A percentile compares a stretch with the other conserved stretches of the same genome.
Evolutionary conservation across 1,140 invertebrate genomes (phyloP).

Genomic region (Drosophila prosaltans): DNA sequence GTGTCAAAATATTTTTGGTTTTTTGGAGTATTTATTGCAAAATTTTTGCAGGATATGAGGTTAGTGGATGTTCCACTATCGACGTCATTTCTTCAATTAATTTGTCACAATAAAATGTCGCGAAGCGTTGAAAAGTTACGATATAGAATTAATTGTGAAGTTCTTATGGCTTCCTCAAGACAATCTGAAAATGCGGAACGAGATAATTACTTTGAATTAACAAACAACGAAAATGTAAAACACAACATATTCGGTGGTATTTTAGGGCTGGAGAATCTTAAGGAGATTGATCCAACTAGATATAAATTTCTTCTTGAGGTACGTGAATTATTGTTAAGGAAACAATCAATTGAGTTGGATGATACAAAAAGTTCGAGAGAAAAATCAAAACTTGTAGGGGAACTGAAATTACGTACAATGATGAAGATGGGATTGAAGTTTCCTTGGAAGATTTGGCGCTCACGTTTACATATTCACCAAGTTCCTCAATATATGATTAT

Average conservation of each 20-base stretch:
- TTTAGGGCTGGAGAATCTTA: slow-evolving; percentile 92
- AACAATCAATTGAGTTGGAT: slow-evolving; percentile 88
- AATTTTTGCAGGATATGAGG: slow-evolving; percentile 97
- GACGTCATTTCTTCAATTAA: slow-evolving; percentile 96
- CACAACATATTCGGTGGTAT: slow-evolving; percentile 86
- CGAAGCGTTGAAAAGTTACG: slow-evolving; percentile 83
- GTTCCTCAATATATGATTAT: slow-evolving; percentile 89
- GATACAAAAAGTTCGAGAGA: slow-evolving; percentile 86
- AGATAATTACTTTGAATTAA: slow-evolving; percentile 58
- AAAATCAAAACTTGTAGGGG: slow-evolving; percentile 86
- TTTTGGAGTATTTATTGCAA: slow-evolving; percentile 97
- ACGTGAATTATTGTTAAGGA: slow-evolving; percentile 87
- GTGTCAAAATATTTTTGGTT: slow-evolving; percentile 95
- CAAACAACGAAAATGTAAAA: slow-evolving; percentile 80
- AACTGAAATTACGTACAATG: slow-evolving; percentile 87
- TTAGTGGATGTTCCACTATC: slow-evolving; percentile 98
- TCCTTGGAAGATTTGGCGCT: slow-evolving; percentile 93
- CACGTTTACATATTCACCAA: slow-evolving; percentile 93
- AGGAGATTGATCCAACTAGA: slow-evolving; percentile 92
- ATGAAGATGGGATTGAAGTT: slow-evolving; percentile 85
- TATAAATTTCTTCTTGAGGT: slow-evolving; percentile 90
- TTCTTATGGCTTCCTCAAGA: too few relatives aligned
- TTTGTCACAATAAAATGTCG: slow-evolving; percentile 92
- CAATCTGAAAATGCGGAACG: too few relatives aligned
- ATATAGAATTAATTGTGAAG: slow-evolving; percentile 84